phyloP scores from a whole-genome alignment of 2,888 invertebrate genomes.

The Drosophila anceps region DNA sequence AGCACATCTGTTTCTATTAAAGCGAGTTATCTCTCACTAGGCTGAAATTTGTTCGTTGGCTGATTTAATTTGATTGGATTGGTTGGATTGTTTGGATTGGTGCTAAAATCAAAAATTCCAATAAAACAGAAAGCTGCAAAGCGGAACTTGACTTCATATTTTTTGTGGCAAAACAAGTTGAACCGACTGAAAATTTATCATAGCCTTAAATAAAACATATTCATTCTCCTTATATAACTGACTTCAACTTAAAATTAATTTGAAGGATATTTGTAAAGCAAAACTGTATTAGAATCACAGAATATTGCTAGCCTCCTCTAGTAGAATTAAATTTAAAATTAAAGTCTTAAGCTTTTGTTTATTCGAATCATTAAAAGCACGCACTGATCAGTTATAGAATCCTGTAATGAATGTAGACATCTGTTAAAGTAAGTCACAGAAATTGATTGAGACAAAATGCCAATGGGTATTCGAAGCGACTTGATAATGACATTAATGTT shows the following conservation, averaged over 20 bases:
- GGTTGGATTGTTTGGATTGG: no score
- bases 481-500: conserved; percentile 56
- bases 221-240: no score
- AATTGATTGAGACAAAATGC: conserved; percentile 23
- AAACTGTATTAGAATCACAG: background rate
- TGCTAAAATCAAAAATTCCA: background rate
- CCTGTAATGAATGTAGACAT: background rate
- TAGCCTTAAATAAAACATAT: no score
- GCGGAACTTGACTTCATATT: background rate
- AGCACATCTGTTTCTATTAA: background rate
- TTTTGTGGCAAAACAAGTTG: background rate
- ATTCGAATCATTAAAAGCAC: background rate
- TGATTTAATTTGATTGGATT: background rate
- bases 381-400: background rate
- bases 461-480: background rate
- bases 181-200: background rate
- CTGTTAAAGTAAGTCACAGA: background rate
- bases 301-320: no score
- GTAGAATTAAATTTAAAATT: no score
- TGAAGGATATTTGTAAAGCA: background rate
- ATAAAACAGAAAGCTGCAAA: background rate
- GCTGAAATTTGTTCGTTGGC: background rate
- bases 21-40: background rate
- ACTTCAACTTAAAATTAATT: no score
- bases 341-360: no score